A percentile compares a stretch with the other conserved stretches of the same genome.
phyloP scores from a whole-genome alignment of 1,140 invertebrate species.

The Diuraphis noxia region DNA sequence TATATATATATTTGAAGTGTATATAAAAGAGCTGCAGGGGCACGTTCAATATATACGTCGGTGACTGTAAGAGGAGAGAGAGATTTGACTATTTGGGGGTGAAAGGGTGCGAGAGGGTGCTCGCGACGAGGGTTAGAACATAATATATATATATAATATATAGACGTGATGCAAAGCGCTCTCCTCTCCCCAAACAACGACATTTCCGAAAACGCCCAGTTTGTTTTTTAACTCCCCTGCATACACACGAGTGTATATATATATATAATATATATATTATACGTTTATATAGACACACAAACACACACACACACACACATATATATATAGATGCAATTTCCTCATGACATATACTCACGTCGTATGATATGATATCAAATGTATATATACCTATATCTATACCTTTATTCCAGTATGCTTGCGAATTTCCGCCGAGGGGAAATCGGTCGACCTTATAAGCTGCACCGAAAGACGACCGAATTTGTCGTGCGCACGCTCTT shows the following conservation, averaged over 20 bases:
- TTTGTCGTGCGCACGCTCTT: not conserved
- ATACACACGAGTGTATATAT: not conserved
- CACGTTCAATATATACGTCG: not conserved
- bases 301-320: too few species aligned
- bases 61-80: not conserved
- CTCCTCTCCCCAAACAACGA: not conserved
- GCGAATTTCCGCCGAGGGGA: too few species aligned
- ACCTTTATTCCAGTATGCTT: not conserved
- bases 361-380: not conserved
- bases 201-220: conserved; percentile 7
- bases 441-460: too few species aligned
- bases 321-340: not conserved
- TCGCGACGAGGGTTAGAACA: conserved; percentile 11
- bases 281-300: too few species aligned
- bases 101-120: not conserved
- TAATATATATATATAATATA: not conserved
- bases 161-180: not conserved
- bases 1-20: not conserved
- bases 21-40: not conserved
- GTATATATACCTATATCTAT: not conserved
- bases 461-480: not conserved
- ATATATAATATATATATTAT: not conserved
- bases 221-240: not conserved
- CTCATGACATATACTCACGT: not conserved
- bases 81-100: not conserved